Percentiles rank a stretch among this genome's conserved stretches.
Conservation (phyloP, 2,113 vertebrate genomes). For the Baryphthengus martii region DNA sequence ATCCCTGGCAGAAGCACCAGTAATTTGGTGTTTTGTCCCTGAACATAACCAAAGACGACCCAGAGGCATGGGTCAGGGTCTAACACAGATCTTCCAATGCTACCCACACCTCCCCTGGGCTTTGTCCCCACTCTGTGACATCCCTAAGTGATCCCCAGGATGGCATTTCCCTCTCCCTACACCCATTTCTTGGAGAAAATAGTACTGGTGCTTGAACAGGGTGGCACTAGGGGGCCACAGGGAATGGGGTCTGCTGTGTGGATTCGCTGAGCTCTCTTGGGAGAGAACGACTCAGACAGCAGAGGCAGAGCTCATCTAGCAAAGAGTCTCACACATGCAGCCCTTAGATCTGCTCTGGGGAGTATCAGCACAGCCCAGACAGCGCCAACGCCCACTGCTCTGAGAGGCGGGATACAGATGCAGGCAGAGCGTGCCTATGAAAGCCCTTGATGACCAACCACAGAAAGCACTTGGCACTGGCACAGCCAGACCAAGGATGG, state of each 20-base stretch:
- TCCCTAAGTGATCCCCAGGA: neutral
- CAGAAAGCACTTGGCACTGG: neutral
- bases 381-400: neutral
- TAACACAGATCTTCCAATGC: no score
- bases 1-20: neutral
- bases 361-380: neutral
- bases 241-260: rapidly evolving
- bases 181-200: neutral
- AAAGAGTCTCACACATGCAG: no score
- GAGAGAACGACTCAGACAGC: neutral
- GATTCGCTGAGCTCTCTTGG: neutral
- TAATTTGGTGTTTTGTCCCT: neutral
- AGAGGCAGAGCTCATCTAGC: neutral
- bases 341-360: rapidly evolving
- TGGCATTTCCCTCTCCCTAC: neutral
- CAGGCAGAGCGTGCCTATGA: neutral
- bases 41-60: neutral
- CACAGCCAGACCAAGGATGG: neutral
- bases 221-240: rapidly evolving
- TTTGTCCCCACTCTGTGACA: rapidly evolving
- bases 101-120: neutral
- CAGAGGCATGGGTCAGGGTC: neutral
- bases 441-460: neutral
- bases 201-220: neutral
- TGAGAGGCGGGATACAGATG: neutral